Base-by-base conservation (phyloP, 2,797 vertebrate genomes). In the Microcaecilia unicolor region DNA sequence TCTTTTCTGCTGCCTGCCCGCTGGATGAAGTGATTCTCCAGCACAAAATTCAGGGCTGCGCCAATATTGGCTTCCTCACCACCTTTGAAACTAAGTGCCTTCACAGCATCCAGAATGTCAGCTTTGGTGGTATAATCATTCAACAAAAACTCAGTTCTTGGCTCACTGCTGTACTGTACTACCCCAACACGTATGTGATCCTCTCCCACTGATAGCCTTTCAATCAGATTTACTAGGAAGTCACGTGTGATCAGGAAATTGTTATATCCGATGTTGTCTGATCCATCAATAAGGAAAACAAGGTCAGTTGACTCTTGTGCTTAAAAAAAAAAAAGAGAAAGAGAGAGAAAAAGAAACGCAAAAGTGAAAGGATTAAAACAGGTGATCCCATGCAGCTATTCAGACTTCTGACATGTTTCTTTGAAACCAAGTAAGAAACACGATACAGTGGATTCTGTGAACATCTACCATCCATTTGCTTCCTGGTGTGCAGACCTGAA, bases 211-310 rank as follows among this genome's bases (percentile, higher is more conserved):
- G 87, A 75, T 55, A 99, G 88, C 69, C 17, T 67, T 60, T 94
- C 88, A 87, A 99, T 78, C 80, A 96, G 70, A 90, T 72, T 90
- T 75, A 90, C 75, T 82, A 88, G 85, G 80, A 95, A 90, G 84
- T 91, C 83, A 21, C 80, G 88, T 73, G 98, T 72, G 73, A 61
- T 65, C 66, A 74, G 79, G 64, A 98, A 98, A 90, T 95, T 82
- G 81, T 67, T 69, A 62, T 87, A 67, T 91, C 92, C 93, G 86
- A 93, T 69, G 85, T 88, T 91, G 83, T 95, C 64, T 84, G 96
- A 99, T 93, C 92, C 95, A 6, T 99, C 96, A 96, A 98, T 93
- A 90, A 99, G 92, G 90, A 99, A 86, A 83, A 99, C 75, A 82
- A 99, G 79, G 87, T 99, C 96, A 77, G 90, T 91, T 34, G 92